Evolutionary conservation across 30 jellyfish, hydroid and myxozoan species (phyloP).

Genomic region (Pseudorhiza aurosa): DNA sequence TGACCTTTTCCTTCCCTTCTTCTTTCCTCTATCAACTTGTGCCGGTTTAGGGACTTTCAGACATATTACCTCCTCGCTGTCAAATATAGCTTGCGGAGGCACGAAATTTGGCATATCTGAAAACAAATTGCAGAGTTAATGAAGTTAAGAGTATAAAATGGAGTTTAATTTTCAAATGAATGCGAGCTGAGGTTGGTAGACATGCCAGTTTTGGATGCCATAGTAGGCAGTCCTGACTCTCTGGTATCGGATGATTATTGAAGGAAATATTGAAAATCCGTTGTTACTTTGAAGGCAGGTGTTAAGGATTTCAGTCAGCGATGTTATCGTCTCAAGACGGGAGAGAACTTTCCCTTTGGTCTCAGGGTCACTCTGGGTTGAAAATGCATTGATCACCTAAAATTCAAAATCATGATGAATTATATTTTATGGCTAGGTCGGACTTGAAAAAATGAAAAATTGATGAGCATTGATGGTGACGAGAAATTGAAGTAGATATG

Average conservation of each 20-base stretch:
- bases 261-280: too few relatives aligned
- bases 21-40: neutral
- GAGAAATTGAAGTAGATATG: too few relatives aligned
- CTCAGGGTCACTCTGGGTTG: constrained; percentile 73
- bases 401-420: neutral
- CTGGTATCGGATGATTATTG: too few relatives aligned
- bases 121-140: neutral
- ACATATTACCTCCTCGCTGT: constrained; percentile 6
- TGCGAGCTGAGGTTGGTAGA: too few relatives aligned
- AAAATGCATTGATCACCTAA: constrained; percentile 78
- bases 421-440: too few relatives aligned
- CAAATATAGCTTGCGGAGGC: constrained; percentile 53
- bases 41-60: constrained; percentile 9
- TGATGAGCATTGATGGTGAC: too few relatives aligned
- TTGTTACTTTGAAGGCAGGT: constrained; percentile 41
- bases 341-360: constrained; percentile 63
- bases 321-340: constrained; percentile 61
- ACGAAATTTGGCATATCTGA: constrained; percentile 15
- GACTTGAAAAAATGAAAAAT: too few relatives aligned
- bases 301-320: constrained; percentile 45
- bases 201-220: too few relatives aligned
- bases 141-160: neutral
- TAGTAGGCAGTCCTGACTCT: too few relatives aligned
- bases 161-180: neutral
- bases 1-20: constrained; percentile 10